Conservation (phyloP, 1,140 invertebrate species). For the Drosophila eugracilis region DNA sequence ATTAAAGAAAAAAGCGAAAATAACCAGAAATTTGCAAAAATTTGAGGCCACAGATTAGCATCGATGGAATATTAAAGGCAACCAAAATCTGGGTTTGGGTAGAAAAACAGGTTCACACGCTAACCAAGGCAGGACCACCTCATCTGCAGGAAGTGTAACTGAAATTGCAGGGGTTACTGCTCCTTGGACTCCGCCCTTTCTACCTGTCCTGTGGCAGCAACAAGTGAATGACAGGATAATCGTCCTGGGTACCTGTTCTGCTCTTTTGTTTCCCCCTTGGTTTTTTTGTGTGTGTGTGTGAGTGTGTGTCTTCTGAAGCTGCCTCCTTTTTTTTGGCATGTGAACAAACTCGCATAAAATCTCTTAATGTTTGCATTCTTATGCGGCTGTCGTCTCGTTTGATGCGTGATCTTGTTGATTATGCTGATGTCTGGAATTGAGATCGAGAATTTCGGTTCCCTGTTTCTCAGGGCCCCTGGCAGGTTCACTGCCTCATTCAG, state of each 20-base stretch:
- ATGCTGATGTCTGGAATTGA: constrained; percentile 66
- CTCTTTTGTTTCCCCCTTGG: constrained; percentile 42
- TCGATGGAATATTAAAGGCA: no score
- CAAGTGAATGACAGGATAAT: constrained; percentile 85
- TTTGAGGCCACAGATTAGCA: constrained; percentile 73
- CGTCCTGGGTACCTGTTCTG: constrained; percentile 78
- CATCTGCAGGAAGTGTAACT: constrained; percentile 70
- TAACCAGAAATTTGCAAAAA: constrained; percentile 58
- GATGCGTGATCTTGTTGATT: constrained; percentile 83
- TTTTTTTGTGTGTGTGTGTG: no score
- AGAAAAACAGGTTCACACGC: constrained; percentile 82
- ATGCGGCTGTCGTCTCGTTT: constrained; percentile 81
- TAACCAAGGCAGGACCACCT: constrained; percentile 44
- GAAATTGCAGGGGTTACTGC: constrained; percentile 49
- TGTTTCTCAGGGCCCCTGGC: constrained; percentile 47
- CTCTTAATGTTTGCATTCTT: constrained; percentile 83
- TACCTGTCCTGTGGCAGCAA: constrained; percentile 73
- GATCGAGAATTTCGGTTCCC: constrained; percentile 22
- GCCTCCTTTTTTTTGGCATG: constrained; percentile 64
- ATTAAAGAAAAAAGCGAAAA: constrained; percentile 61
- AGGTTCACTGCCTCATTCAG: constrained; percentile 17
- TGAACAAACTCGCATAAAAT: constrained; percentile 80
- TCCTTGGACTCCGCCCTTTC: constrained; percentile 47
- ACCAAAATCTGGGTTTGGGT: constrained; percentile 30
- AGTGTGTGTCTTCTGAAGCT: neutral